Conservation (phyloP, 2,797 vertebrate species). For the Novumbra hubbsi region DNA sequence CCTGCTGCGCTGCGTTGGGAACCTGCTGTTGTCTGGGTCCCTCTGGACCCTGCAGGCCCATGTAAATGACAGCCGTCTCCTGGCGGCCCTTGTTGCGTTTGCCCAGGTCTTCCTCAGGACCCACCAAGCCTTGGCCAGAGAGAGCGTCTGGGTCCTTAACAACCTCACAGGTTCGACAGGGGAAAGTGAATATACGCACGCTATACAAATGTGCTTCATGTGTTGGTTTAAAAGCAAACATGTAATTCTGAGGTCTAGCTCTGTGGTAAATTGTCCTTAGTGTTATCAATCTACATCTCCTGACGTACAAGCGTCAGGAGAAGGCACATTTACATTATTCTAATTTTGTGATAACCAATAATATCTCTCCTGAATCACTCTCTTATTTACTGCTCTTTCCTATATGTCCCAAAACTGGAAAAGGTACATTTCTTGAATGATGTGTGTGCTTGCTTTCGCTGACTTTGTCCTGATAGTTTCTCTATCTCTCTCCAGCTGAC, state of each 20-base stretch:
- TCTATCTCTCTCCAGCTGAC: constrained; percentile 64
- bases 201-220: too few species aligned
- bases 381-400: background rate
- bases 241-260: too few species aligned
- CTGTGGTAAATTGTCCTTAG: too few species aligned
- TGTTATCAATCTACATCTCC: too few species aligned
- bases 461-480: background rate
- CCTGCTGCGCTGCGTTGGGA: constrained; percentile 86
- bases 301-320: background rate
- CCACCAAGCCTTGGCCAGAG: constrained; percentile 78
- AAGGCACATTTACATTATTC: too few species aligned
- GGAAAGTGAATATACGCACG: background rate
- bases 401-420: background rate
- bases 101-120: constrained; percentile 75
- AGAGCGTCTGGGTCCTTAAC: constrained; percentile 90
- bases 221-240: too few species aligned
- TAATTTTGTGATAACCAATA: background rate
- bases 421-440: background rate
- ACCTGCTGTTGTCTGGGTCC: constrained; percentile 76
- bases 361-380: background rate
- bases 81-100: constrained; percentile 79
- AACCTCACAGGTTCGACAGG: constrained; percentile 86
- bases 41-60: constrained; percentile 36
- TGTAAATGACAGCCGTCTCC: constrained; percentile 69
- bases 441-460: background rate